Conservation (phyloP, 2,888 invertebrate species). For the Ochropleura plecta region DNA sequence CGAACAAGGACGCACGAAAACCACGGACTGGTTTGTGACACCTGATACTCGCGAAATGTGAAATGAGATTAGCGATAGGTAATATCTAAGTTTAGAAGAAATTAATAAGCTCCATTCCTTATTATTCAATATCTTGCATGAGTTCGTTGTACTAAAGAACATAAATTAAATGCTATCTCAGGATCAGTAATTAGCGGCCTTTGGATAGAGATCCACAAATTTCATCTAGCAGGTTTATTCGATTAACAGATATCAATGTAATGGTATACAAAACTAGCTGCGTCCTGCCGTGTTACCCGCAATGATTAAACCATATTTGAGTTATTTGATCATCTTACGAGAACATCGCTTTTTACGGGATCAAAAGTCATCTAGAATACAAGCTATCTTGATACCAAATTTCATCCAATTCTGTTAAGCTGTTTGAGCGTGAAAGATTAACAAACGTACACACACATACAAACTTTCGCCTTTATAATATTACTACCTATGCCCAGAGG, state of each 20-base stretch:
- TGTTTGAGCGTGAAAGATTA: too few species aligned
- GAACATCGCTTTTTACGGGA: too few species aligned
- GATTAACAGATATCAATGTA: neutral
- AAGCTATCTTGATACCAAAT: too few species aligned
- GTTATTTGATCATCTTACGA: too few species aligned
- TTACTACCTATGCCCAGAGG: too few species aligned
- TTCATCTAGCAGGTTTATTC: neutral
- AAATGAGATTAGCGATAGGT: neutral
- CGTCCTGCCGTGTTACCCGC: too few species aligned
- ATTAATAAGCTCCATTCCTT: neutral
- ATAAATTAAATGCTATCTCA: constrained; percentile 6
- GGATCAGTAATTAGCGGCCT: constrained; percentile 4
- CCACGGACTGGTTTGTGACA: neutral
- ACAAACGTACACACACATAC: too few species aligned
- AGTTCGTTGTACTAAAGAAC: neutral
- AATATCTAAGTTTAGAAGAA: neutral
- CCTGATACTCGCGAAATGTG: neutral
- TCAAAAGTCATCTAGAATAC: too few species aligned
- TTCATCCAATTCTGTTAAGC: too few species aligned
- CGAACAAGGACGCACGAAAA: neutral
- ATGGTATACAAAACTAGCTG: too few species aligned
- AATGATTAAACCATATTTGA: too few species aligned
- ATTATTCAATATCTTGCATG: neutral
- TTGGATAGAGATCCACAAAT: neutral
- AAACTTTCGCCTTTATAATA: too few species aligned